These are phyloP conservation scores for Hipposideros larvatus DNA, from an alignment of 2,797 vertebrate genomes.

Conservation along the genomic window DNA sequence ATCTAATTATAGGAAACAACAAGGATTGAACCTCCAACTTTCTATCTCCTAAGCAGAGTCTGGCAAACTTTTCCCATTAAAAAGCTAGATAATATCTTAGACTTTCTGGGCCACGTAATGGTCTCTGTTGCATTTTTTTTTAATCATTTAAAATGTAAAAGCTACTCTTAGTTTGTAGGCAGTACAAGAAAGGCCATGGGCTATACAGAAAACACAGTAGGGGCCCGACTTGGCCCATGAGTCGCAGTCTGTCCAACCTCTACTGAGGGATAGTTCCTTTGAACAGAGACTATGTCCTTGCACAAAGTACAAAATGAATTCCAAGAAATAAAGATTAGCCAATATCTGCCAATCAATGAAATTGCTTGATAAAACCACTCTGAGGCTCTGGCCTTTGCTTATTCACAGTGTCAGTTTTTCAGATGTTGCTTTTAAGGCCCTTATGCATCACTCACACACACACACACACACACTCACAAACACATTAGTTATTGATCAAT, in stretches of 20 bases:
- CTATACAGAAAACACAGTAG: background rate
- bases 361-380: background rate
- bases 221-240: background rate
- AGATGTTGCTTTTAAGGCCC: background rate
- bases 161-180: background rate
- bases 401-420: background rate
- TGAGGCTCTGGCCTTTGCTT: background rate
- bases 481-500: background rate
- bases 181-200: background rate
- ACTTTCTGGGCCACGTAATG: background rate
- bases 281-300: background rate
- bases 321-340: background rate
- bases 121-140: background rate
- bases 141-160: conserved; percentile 29
- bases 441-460: background rate
- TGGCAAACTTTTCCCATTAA: background rate
- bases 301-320: conserved; percentile 41
- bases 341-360: conserved; percentile 13
- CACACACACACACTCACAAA: background rate
- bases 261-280: background rate
- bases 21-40: background rate
- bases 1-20: conserved; percentile 1
- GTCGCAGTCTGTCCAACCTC: background rate
- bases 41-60: background rate
- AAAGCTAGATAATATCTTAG: background rate